Percentiles rank a stretch among this genome's conserved stretches.
Conservation (phyloP, 2,797 vertebrate species). For the Sparidentex hasta region DNA sequence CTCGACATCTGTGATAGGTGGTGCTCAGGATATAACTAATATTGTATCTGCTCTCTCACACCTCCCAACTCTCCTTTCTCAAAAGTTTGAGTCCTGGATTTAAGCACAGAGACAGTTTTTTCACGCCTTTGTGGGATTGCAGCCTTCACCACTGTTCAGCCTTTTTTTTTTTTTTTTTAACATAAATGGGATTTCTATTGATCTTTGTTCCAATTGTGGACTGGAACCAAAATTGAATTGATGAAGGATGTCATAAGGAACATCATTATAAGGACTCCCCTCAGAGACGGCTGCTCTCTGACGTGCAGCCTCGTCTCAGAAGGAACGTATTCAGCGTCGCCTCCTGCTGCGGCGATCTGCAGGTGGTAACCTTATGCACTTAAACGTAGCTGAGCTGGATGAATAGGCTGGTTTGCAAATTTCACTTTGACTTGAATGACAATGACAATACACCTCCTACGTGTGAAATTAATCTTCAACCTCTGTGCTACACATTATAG, state of each 20-base stretch:
- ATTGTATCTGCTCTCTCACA: background rate
- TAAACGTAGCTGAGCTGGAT: background rate
- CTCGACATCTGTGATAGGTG: slow-evolving; percentile 10
- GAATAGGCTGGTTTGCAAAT: background rate
- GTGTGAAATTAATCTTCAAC: background rate
- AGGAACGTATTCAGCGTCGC: background rate
- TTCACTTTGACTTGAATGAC: background rate
- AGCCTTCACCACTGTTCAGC: background rate
- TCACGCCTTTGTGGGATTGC: background rate
- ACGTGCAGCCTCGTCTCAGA: background rate
- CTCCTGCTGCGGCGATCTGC: slow-evolving; percentile 7
- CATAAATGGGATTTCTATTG: background rate
- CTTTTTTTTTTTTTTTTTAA: background rate
- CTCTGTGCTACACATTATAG: background rate
- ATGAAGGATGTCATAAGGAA: background rate
- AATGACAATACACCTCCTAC: background rate
- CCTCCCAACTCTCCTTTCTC: background rate
- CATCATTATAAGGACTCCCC: slow-evolving; percentile 12
- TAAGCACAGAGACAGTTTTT: background rate
- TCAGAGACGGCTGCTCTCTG: background rate
- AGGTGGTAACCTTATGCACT: background rate
- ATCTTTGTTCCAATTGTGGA: background rate
- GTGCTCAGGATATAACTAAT: slow-evolving; percentile 18
- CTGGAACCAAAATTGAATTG: too few species aligned
- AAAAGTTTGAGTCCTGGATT: background rate